Evolutionary conservation across 2,113 vertebrate species (phyloP), one percentile per base, ranked within the genome.

Genomic region (Nycticorax nycticorax): DNA sequence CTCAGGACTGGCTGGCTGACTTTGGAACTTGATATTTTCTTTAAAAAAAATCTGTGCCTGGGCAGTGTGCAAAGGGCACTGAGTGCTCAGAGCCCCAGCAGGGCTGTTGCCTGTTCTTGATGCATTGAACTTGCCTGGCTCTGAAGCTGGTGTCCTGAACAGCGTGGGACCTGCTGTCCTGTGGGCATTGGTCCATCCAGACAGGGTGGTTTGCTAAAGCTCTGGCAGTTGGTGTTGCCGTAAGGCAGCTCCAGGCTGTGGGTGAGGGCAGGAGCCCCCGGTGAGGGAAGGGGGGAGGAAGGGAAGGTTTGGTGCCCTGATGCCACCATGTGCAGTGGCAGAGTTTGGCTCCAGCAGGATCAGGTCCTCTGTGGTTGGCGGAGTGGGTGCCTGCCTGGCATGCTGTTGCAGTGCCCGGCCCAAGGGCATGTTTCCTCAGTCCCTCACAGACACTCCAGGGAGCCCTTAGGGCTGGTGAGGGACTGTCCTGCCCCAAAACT

Each of bases 171-270:
- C 12, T 21, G 47, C 43, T 74, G 48, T 57, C 39, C 63, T 26
- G 57, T 5, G 16, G 72, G 16, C 48, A 24, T 5, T 0, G 0
- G n/a, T 71, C 21, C 35, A 11, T 17, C 18, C 0, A 0, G 21
- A 37, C 28, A 21, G 56, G 16, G 14, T 48, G 67, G n/a, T 75
- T 79, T 79, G 75, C 57, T 89, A 33, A 89, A 47, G 32, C n/a
- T 55, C 63, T 73, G 67, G 55, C 18, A 63, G 7, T 0, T 28
- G 48, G 18, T 32, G 8, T 23, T 68, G 39, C 28, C 24, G 57
- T 57, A 55, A 1, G 5, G 53, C 57, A 83, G 41, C 45, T 88
- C 22, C 56, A 83, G 80, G 45, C 45, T 56, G 60, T 32, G 50
- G 20, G 21, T 24, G 22, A 5, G 3, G 27, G 30, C 43, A 68